These are phyloP conservation scores for Argya squamiceps DNA, from an alignment of 2,797 vertebrate genomes.

Conservation along the genomic window DNA sequence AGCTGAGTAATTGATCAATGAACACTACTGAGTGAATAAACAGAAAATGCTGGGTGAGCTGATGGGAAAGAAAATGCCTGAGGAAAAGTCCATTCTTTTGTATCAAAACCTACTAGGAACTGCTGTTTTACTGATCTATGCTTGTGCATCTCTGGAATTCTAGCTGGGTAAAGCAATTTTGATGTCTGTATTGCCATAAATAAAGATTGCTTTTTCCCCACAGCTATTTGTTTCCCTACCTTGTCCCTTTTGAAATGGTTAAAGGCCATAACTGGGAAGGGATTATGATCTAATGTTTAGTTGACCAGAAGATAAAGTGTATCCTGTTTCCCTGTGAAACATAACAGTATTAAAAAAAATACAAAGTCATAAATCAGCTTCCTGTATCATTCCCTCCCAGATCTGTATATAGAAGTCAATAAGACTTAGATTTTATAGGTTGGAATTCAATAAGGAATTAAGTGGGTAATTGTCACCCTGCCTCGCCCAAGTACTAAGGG, in stretches of 20 bases:
- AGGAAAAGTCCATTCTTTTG: slow-evolving; percentile 46
- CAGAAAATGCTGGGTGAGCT: slow-evolving; percentile 40
- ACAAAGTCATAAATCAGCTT: not conserved
- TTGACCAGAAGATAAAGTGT: not conserved
- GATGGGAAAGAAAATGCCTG: slow-evolving; percentile 37
- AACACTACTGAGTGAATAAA: slow-evolving; percentile 48
- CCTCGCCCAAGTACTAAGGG: not conserved
- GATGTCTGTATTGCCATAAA: slow-evolving; percentile 32
- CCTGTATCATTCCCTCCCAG: not conserved
- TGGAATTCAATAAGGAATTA: not conserved
- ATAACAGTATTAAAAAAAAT: not conserved
- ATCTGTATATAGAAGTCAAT: not conserved
- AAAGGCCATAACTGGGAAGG: not conserved
- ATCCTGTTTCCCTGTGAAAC: not conserved
- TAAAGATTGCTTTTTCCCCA: not conserved
- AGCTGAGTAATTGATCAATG: slow-evolving; percentile 48
- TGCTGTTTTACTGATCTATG: slow-evolving; percentile 48
- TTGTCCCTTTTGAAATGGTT: not conserved
- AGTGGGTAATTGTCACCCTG: not conserved
- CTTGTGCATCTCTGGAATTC: slow-evolving; percentile 12
- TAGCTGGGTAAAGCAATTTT: slow-evolving; percentile 41
- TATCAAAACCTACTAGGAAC: slow-evolving; percentile 16
- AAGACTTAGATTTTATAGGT: not conserved
- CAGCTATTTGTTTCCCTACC: slow-evolving; percentile 24
- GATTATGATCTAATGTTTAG: slow-evolving; percentile 2